Conservation (phyloP, 2,888 invertebrate species). For the Oscheius sp. region DNA sequence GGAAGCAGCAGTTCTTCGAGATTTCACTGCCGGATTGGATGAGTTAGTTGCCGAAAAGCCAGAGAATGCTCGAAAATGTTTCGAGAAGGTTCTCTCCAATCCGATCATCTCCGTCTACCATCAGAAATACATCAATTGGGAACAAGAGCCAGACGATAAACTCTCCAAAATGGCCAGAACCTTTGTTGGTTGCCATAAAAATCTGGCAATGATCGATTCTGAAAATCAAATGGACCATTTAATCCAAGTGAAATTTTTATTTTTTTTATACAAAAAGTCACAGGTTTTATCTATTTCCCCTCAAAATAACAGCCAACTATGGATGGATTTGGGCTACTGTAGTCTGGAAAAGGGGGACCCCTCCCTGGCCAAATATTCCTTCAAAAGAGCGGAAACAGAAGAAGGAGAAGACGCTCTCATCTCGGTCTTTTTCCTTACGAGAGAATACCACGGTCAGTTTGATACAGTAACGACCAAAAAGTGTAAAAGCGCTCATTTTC, state of each 20-base stretch:
- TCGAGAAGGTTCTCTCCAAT: conserved; percentile 40
- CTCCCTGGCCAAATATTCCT: conserved; percentile 39
- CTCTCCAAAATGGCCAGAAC: conserved; percentile 46
- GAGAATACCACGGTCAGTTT: conserved; percentile 34
- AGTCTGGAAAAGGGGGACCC: conserved; percentile 41
- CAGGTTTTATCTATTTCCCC: conserved; percentile 43
- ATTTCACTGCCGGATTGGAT: conserved; percentile 39
- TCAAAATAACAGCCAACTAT: conserved; percentile 36
- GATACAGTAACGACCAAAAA: background rate
- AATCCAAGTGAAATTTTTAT: conserved; percentile 34
- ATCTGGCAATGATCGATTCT: conserved; percentile 37
- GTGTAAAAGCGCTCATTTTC: no score
- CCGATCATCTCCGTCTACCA: conserved; percentile 32
- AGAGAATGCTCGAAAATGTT: conserved; percentile 32
- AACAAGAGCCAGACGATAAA: conserved; percentile 24
- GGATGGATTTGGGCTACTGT: conserved; percentile 43
- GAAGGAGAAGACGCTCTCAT: conserved; percentile 38
- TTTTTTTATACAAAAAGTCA: no score
- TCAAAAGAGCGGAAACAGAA: conserved; percentile 34
- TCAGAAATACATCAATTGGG: conserved; percentile 29
- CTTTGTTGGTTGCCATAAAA: conserved; percentile 47
- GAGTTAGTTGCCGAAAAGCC: conserved; percentile 35
- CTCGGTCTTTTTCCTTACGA: conserved; percentile 34
- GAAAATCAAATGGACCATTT: conserved; percentile 38
- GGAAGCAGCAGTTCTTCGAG: conserved; percentile 45